A percentile compares a stretch with the other conserved stretches of the same genome.
Conservation (phyloP, 2,797 vertebrate genomes). For the Tokudaia muenninki region DNA sequence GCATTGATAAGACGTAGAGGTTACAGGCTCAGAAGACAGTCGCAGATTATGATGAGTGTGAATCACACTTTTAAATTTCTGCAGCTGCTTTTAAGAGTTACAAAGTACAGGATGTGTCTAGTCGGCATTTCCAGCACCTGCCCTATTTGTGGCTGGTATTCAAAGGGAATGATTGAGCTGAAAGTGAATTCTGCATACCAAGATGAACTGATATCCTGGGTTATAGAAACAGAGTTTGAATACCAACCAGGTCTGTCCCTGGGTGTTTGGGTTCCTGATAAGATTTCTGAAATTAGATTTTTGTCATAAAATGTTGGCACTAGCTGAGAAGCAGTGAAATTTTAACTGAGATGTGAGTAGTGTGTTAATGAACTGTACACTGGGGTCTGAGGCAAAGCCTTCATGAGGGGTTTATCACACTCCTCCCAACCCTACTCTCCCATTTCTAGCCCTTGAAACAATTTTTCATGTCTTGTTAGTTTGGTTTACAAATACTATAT, state of each 20-base stretch:
- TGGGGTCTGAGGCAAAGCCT: background rate
- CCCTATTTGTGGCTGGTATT: constrained; percentile 10
- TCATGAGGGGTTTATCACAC: background rate
- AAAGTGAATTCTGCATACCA: constrained; percentile 14
- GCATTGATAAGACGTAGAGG: constrained; percentile 47
- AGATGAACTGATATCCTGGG: constrained; percentile 14
- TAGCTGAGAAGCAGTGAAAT: background rate
- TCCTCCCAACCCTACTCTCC: background rate
- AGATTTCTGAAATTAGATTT: background rate
- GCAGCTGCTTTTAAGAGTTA: constrained; percentile 54
- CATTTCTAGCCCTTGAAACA: background rate
- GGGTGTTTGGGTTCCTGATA: background rate
- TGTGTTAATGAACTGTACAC: background rate
- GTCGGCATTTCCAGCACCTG: constrained; percentile 59
- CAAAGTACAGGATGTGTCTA: constrained; percentile 44
- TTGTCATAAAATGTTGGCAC: constrained; percentile 8
- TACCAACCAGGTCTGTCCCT: background rate
- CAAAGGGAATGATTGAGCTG: constrained; percentile 52
- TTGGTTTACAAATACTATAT: background rate
- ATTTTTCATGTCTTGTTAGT: background rate
- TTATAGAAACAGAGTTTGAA: constrained; percentile 25
- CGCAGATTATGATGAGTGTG: background rate
- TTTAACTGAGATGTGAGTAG: constrained; percentile 24
- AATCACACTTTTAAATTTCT: constrained; percentile 57
- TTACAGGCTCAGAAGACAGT: constrained; percentile 40